Conservation (phyloP, 2,797 vertebrate species). For the Spatula versicolor region DNA sequence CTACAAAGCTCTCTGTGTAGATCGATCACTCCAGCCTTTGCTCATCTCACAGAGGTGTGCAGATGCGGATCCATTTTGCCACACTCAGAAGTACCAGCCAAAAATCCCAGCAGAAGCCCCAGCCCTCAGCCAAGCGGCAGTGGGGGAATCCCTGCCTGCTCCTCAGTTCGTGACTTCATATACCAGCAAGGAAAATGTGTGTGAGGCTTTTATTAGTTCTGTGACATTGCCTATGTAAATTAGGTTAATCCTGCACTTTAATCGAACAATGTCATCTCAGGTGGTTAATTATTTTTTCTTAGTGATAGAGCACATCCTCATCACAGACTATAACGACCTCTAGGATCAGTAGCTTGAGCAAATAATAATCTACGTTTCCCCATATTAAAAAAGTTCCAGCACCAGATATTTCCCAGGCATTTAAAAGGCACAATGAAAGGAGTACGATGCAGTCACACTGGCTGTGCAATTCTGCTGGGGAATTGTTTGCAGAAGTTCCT, state of each 20-base stretch:
- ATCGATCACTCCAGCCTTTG: background rate
- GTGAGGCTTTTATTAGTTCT: background rate
- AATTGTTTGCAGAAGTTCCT: conserved; percentile 63
- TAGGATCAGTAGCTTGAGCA: background rate
- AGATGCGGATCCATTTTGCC: background rate
- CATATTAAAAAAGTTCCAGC: background rate
- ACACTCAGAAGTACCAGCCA: rapidly evolving
- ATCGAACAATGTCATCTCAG: background rate
- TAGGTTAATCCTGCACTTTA: background rate
- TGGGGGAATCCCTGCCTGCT: background rate
- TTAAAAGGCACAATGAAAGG: background rate
- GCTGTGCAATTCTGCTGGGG: background rate
- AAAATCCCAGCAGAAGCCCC: background rate
- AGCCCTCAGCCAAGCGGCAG: background rate
- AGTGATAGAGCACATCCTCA: background rate
- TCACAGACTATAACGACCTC: background rate
- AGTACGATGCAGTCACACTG: background rate
- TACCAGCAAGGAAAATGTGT: background rate
- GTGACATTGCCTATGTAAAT: background rate
- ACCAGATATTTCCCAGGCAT: background rate
- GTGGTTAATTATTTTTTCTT: background rate
- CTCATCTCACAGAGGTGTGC: background rate
- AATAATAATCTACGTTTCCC: background rate
- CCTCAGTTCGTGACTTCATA: background rate
- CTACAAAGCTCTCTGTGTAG: background rate